These are phyloP conservation scores for Epinephelus moara DNA, from an alignment of 2,113 vertebrate genomes.

Conservation along the genomic window DNA sequence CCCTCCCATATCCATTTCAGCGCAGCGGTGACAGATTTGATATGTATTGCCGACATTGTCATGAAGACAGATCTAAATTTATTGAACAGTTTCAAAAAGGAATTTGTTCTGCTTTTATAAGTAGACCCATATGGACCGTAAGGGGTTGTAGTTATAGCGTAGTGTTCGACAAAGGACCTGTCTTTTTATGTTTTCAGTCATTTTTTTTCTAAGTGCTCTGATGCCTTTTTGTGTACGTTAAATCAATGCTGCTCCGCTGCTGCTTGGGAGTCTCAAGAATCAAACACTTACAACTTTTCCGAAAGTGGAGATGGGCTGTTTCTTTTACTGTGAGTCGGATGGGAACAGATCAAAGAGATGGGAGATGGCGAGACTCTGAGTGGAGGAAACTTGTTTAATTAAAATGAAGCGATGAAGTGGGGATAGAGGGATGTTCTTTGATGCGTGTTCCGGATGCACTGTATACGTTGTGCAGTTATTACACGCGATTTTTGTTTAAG, in stretches of 20 bases:
- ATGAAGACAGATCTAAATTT: constrained; percentile 76
- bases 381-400: constrained; percentile 83
- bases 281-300: constrained; percentile 71
- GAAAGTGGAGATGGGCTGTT: constrained; percentile 64
- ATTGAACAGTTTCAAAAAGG: constrained; percentile 73
- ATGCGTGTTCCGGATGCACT: constrained; percentile 74
- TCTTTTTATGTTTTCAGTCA: constrained; percentile 36
- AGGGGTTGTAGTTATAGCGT: constrained; percentile 40
- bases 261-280: constrained; percentile 51
- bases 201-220: constrained; percentile 20
- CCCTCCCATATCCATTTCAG: constrained; percentile 68
- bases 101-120: constrained; percentile 66
- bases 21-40: constrained; percentile 75
- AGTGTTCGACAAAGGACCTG: constrained; percentile 36
- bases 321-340: constrained; percentile 58
- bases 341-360: constrained; percentile 83
- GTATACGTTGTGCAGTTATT: constrained; percentile 73
- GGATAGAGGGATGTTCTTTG: constrained; percentile 78
- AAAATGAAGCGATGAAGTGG: constrained; percentile 71
- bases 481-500: constrained; percentile 73
- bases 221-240: constrained; percentile 42
- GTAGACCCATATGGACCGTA: constrained; percentile 25
- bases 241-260: constrained; percentile 8
- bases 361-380: constrained; percentile 65
- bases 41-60: constrained; percentile 74